These are phyloP conservation scores for Ivindomyrus marchei DNA, from an alignment of 2,113 vertebrate species.

Conservation along the genomic window DNA sequence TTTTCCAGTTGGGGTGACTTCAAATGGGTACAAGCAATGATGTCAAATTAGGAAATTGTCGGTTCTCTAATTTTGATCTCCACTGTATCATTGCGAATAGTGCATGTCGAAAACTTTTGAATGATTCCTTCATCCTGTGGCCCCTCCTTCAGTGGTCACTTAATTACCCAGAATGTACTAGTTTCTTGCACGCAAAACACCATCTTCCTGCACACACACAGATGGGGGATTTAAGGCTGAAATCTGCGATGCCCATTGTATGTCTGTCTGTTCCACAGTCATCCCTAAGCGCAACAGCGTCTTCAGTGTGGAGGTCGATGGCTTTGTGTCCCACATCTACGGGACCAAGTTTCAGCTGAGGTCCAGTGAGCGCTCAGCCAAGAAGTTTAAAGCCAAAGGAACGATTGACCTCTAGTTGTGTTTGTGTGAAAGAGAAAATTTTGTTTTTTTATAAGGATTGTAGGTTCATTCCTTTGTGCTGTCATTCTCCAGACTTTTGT, in stretches of 20 bases:
- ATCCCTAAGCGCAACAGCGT: conserved; percentile 86
- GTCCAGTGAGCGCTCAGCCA: conserved; percentile 85
- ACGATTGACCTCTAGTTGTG: conserved; percentile 75
- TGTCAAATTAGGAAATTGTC: neutral
- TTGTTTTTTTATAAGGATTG: neutral
- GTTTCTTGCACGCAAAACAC: neutral
- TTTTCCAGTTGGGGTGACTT: neutral
- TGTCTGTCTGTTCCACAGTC: conserved; percentile 53
- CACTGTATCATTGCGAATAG: neutral
- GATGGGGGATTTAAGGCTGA: neutral
- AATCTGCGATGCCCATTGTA: neutral
- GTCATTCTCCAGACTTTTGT: neutral
- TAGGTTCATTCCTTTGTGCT: neutral
- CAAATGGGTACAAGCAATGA: neutral
- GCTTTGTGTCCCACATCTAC: conserved; percentile 86
- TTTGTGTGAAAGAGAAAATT: neutral
- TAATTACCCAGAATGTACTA: neutral
- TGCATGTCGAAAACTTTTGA: neutral
- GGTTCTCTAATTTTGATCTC: neutral
- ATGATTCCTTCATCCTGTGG: neutral
- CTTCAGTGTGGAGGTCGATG: conserved; percentile 76
- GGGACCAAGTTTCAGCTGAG: conserved; percentile 85
- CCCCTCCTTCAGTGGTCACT: neutral
- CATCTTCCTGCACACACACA: neutral
- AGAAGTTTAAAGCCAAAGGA: conserved; percentile 86